These are phyloP conservation scores for Aratinga solstitialis DNA, from an alignment of 2,797 vertebrate species.

Conservation along the genomic window DNA sequence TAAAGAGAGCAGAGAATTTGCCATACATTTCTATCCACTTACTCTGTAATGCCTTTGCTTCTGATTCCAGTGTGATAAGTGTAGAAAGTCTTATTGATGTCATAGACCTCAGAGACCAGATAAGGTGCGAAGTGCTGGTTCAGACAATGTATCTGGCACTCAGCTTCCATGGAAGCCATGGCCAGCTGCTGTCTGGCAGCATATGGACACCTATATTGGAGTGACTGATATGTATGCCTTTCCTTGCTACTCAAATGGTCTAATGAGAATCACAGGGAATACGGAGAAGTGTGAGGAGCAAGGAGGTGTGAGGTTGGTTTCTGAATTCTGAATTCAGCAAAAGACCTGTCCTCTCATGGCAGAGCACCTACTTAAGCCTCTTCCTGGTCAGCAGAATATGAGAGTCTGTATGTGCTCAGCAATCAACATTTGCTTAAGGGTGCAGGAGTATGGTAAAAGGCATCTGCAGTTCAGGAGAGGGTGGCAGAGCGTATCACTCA, in stretches of 20 bases:
- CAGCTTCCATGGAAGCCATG: background rate
- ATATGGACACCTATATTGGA: fast-evolving
- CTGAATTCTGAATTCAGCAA: background rate
- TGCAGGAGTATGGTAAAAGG: background rate
- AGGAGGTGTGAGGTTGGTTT: background rate
- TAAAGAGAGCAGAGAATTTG: background rate
- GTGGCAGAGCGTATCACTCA: background rate
- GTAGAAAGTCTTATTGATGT: background rate
- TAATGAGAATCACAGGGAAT: background rate
- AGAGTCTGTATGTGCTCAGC: background rate
- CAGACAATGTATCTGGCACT: background rate
- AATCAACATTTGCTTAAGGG: background rate
- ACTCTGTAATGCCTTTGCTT: background rate
- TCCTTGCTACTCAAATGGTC: background rate
- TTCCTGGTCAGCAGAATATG: background rate
- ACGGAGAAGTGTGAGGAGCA: background rate
- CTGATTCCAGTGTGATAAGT: background rate
- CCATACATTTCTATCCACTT: background rate
- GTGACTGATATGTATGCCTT: background rate
- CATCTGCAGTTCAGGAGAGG: background rate
- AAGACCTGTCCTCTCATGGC: background rate
- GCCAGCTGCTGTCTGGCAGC: background rate
- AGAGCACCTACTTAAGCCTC: background rate
- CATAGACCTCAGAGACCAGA: background rate
- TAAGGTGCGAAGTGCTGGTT: background rate